Conservation (phyloP, 2,888 invertebrate genomes). For the Plusia festucae region DNA sequence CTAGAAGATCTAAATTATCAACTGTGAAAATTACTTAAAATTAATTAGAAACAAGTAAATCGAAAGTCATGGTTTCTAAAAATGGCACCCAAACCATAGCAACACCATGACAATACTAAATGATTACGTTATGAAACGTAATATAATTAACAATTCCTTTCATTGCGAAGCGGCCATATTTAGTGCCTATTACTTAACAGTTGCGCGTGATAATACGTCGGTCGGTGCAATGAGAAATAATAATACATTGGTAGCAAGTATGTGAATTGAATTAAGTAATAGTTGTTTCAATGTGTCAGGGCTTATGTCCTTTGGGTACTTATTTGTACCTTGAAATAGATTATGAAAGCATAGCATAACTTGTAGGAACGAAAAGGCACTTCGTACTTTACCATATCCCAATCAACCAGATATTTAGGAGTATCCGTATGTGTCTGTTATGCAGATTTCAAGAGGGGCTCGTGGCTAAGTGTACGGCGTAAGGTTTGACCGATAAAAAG, state of each 20-base stretch:
- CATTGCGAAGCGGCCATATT: constrained; percentile 29
- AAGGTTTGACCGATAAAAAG: no score
- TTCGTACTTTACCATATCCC: no score
- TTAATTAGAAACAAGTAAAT: not conserved
- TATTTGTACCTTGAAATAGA: not conserved
- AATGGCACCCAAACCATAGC: not conserved
- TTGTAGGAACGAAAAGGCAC: no score
- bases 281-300: not conserved
- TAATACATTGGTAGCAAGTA: constrained; percentile 24
- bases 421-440: no score
- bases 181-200: constrained; percentile 29
- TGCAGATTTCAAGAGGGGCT: no score
- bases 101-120: constrained; percentile 17
- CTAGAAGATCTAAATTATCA: not conserved
- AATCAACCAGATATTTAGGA: no score
- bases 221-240: constrained; percentile 33
- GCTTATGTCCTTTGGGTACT: not conserved
- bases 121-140: constrained; percentile 12
- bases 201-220: constrained; percentile 6
- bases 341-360: no score
- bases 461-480: no score
- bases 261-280: constrained; percentile 31
- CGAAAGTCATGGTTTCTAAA: not conserved
- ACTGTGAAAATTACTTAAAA: constrained; percentile 2
- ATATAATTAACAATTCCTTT: constrained; percentile 26